Conservation (phyloP, 2,113 vertebrate genomes). For the Xiphophorus maculatus region DNA sequence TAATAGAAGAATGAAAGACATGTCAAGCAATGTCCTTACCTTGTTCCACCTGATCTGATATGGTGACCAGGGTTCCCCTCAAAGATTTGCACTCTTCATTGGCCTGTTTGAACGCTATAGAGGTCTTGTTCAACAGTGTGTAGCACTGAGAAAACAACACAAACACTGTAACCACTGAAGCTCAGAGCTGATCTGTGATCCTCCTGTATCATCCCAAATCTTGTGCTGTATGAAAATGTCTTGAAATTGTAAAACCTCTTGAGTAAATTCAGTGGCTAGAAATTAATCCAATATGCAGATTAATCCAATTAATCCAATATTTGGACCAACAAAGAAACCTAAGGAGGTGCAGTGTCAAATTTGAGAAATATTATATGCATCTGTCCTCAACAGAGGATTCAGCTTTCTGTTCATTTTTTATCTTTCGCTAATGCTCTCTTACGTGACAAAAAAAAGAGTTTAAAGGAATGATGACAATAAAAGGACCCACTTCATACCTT, state of each 20-base stretch:
- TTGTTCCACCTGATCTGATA: constrained; percentile 90
- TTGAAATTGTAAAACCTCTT: neutral
- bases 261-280: neutral
- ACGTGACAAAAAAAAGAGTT: too few relatives aligned
- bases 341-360: too few relatives aligned
- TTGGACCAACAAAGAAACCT: neutral
- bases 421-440: too few relatives aligned
- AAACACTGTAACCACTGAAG: neutral
- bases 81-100: constrained; percentile 79
- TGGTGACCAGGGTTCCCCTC: constrained; percentile 85
- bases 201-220: neutral
- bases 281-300: neutral
- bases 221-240: neutral
- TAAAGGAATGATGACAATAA: too few relatives aligned
- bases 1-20: neutral
- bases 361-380: too few relatives aligned
- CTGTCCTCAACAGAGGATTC: too few relatives aligned
- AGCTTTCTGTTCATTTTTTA: too few relatives aligned
- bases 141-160: constrained; percentile 85
- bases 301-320: neutral
- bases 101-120: constrained; percentile 78
- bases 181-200: neutral
- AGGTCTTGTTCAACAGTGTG: constrained; percentile 60
- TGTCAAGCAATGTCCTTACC: constrained; percentile 72
- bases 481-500: constrained; percentile 81